Evolutionary conservation across 1,140 invertebrate genomes (phyloP).

Genomic region (Dufourea novaeangliae): DNA sequence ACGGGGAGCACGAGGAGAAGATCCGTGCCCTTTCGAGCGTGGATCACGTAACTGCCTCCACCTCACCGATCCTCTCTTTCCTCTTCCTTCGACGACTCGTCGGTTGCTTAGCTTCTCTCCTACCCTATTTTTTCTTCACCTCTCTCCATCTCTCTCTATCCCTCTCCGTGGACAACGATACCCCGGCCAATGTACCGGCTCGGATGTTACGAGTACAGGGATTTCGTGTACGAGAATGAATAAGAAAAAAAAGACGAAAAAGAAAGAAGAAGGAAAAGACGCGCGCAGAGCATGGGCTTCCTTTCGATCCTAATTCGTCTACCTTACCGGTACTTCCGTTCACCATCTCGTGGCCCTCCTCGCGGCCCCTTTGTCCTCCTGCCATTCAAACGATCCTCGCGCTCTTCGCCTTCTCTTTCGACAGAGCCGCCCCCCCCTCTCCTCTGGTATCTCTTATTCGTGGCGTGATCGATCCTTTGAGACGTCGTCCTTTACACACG

Average conservation of each 20-base stretch:
- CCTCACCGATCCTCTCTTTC: conserved; percentile 26
- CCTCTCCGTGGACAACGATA: conserved; percentile 57
- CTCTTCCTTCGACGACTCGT: conserved; percentile 32
- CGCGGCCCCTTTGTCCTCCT: neutral
- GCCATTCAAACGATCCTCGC: too few species aligned
- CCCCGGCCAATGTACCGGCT: conserved; percentile 64
- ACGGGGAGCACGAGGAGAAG: conserved; percentile 35
- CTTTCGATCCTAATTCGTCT: conserved; percentile 68
- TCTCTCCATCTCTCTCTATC: conserved; percentile 42
- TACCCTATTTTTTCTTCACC: conserved; percentile 38
- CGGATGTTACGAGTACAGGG: conserved; percentile 67
- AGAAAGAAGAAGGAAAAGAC: conserved; percentile 26
- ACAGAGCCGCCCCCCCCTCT: too few species aligned
- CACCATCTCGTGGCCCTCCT: conserved; percentile 43
- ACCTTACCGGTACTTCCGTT: conserved; percentile 67
- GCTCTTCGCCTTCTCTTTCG: neutral
- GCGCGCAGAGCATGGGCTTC: conserved; percentile 55
- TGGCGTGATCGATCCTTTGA: too few species aligned
- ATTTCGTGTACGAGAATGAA: conserved; percentile 64
- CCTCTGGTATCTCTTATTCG: too few species aligned
- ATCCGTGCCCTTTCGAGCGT: conserved; percentile 71
- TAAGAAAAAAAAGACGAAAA: conserved; percentile 22
- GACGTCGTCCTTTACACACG: too few species aligned
- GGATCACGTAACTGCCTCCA: conserved; percentile 53
- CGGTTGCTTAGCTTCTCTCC: conserved; percentile 33